Base-by-base conservation (phyloP, 1,140 invertebrate species). In the Drosophila lacertosa region DNA sequence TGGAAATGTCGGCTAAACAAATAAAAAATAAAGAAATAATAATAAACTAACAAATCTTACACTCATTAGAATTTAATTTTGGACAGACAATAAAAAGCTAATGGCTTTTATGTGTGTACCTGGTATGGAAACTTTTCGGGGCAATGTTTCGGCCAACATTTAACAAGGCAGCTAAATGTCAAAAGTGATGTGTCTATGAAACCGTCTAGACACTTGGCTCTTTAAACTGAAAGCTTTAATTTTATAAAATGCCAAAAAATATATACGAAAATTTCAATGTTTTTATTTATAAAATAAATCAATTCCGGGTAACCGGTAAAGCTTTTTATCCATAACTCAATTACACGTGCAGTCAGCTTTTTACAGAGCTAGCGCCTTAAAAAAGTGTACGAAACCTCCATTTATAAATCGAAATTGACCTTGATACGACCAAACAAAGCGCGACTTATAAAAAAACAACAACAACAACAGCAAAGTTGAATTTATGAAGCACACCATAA, bases 351-450 rank as follows among this genome's bases (percentile, higher is more conserved):
- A 78, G 39, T 22, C 51, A 39, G 39, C 45, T 64, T 39, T 63
- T 40, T 53, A 53, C 16, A 26, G 24, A 48, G n/a, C 16, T 45
- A 44, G 22, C 26, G 60, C 32, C 26, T 44, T 16, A 18, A 35
- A 53, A 51, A 40, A 40, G 47, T 47, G 32, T n/a, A 62, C 29
- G 32, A 74, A 57, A 50, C 22, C 18, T 58, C 54, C 63, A 68
- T 79, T 68, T 79, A 62, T 64, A 65, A 70, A 84, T 42, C 60
- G 62, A 84, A 86, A 74, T 63, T 77, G 75, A 86, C 81, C 81
- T 84, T 84, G 81, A 81, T 86, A 53, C n/a, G 24, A 15, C 73
- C 77, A 81, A 81, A 86, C 57, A 70, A 67, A 51, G 26, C 42
- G 26, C n/a, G 35, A 37, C 35, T 45, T 65, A 57, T 81, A 53